phyloP scores from a whole-genome alignment of 1,140 invertebrate species.

The Pissodes strobi region DNA sequence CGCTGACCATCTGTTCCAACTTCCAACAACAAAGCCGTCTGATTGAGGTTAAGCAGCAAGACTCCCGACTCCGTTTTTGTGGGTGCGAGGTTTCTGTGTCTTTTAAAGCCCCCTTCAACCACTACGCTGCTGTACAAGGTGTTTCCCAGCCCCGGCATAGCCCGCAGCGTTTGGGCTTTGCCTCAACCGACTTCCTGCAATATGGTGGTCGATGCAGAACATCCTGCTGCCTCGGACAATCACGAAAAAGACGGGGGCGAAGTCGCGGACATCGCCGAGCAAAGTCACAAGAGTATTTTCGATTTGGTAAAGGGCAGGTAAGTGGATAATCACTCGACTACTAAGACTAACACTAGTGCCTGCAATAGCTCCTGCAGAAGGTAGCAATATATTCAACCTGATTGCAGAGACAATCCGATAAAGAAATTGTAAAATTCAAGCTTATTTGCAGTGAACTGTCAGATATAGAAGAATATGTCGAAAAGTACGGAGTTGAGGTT shows the following conservation, averaged over 20 bases:
- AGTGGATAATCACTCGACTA: no score
- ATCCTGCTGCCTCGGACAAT: constrained; percentile 57
- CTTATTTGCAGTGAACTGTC: constrained; percentile 9
- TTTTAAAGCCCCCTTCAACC: constrained; percentile 9
- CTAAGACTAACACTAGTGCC: no score
- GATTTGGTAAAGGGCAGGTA: constrained; percentile 69
- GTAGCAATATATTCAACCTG: no score
- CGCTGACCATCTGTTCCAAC: no score
- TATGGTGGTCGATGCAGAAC: constrained; percentile 69
- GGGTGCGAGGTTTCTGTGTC: no score
- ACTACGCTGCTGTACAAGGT: constrained; percentile 59
- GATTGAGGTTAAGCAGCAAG: no score
- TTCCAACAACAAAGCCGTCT: no score
- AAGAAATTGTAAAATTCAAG: no score
- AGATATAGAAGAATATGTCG: constrained; percentile 76
- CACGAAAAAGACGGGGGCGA: constrained; percentile 58
- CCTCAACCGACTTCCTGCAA: constrained; percentile 68
- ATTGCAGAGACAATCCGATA: no score
- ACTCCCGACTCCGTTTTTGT: no score
- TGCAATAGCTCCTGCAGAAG: no score
- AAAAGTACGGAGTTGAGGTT: constrained; percentile 73
- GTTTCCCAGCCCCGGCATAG: constrained; percentile 79
- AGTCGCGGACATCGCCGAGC: constrained; percentile 57
- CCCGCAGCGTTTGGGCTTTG: constrained; percentile 82
- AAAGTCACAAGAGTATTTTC: constrained; percentile 64